A percentile compares a stretch with the other conserved stretches of the same genome.
These are phyloP conservation scores for Hypocryptadius cinnamomeus DNA, from an alignment of 2,113 vertebrate species.

Conservation along the genomic window DNA sequence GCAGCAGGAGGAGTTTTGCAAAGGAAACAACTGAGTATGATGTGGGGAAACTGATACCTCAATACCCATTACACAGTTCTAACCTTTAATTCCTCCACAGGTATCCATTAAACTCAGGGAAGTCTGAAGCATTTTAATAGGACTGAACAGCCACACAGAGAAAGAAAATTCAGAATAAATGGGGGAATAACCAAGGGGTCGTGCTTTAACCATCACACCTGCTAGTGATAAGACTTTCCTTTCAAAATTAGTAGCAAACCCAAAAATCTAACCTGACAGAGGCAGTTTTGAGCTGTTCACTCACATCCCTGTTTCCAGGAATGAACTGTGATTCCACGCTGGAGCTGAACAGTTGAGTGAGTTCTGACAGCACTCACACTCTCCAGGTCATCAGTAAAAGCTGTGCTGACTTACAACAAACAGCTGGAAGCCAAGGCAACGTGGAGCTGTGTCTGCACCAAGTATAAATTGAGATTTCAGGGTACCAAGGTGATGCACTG, in stretches of 20 bases:
- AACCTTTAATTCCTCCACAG: background rate
- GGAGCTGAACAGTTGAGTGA: background rate
- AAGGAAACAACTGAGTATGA: background rate
- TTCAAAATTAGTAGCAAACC: background rate
- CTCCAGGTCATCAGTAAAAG: background rate
- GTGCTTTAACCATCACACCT: background rate
- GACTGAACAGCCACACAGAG: background rate
- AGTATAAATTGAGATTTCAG: background rate
- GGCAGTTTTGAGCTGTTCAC: background rate
- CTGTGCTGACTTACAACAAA: background rate
- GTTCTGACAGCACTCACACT: background rate
- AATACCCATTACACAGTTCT: background rate
- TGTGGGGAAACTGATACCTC: background rate
- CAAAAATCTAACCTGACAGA: background rate
- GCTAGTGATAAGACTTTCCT: background rate
- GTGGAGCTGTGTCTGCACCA: background rate
- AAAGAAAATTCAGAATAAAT: background rate
- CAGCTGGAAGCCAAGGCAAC: background rate
- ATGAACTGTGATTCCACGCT: rapidly evolving
- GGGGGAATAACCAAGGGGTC: background rate
- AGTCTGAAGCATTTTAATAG: background rate
- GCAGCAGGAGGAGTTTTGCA: background rate
- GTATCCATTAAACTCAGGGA: background rate
- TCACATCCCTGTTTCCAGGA: background rate
- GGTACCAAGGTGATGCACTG: background rate